Evolutionary conservation across 2,888 invertebrate species (phyloP).

Genomic region (Drepanosiphum platanoidis): DNA sequence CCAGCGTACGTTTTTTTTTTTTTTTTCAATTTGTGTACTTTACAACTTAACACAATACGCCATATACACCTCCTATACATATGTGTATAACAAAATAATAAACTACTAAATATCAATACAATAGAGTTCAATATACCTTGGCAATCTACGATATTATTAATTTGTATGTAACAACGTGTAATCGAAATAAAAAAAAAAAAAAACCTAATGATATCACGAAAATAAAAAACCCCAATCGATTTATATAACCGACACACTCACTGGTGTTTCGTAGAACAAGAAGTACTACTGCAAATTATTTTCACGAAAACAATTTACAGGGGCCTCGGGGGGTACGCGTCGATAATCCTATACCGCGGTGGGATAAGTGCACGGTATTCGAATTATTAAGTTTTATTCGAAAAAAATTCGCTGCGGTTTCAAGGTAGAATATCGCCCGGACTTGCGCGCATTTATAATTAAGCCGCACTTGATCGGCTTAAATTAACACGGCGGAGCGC

Average conservation of each 20-base stretch:
- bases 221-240: not conserved
- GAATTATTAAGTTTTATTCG: not conserved
- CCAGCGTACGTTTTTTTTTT: not conserved
- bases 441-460: not conserved
- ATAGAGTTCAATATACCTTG: slow-evolving; percentile 7
- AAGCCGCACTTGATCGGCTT: no score
- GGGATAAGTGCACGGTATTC: not conserved
- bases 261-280: not conserved
- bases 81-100: not conserved
- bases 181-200: no score
- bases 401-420: not conserved
- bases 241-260: not conserved
- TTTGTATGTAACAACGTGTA: slow-evolving; percentile 4
- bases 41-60: not conserved
- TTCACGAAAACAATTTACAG: not conserved
- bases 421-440: not conserved
- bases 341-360: not conserved
- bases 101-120: not conserved
- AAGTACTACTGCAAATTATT: not conserved
- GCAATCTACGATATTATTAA: not conserved
- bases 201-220: not conserved
- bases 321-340: not conserved
- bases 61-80: not conserved
- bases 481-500: not conserved
- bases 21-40: slow-evolving; percentile 25